Evolutionary conservation across 2,113 vertebrate genomes (phyloP).

Genomic region (Perca schrenkii): DNA sequence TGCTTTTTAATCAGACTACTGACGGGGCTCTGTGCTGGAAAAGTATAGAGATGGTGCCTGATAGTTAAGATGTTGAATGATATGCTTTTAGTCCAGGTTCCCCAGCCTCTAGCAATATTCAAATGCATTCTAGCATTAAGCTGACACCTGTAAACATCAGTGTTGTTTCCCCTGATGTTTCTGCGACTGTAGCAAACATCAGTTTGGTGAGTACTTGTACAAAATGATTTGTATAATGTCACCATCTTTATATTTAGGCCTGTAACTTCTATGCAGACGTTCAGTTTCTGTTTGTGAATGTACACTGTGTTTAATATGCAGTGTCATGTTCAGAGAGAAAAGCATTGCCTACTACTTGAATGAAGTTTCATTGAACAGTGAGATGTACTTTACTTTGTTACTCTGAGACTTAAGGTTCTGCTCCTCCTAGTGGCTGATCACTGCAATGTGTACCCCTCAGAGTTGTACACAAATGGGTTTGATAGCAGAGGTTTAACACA

Average conservation of each 20-base stretch:
- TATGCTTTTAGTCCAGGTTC: constrained; percentile 69
- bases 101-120: constrained; percentile 57
- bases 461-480: constrained; percentile 65
- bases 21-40: constrained; percentile 71
- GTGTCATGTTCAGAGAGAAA: constrained; percentile 21
- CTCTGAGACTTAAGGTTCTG: constrained; percentile 70
- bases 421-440: constrained; percentile 84
- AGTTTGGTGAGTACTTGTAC: constrained; percentile 15
- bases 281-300: constrained; percentile 3
- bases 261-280: not conserved
- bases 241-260: constrained; percentile 15
- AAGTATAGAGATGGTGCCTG: constrained; percentile 72
- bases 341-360: not conserved
- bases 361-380: constrained; percentile 44
- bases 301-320: constrained; percentile 1
- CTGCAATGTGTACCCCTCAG: constrained; percentile 57
- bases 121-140: constrained; percentile 52
- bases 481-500: constrained; percentile 69
- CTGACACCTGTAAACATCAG: constrained; percentile 65
- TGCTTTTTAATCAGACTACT: constrained; percentile 84
- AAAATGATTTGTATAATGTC: constrained; percentile 23
- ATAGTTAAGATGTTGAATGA: constrained; percentile 77
- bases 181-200: constrained; percentile 19
- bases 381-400: constrained; percentile 56
- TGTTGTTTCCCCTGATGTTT: constrained; percentile 37